phyloP scores from a whole-genome alignment of 37 sponge, comb jelly and placozoan species.

The Petrosia ficiformis region DNA sequence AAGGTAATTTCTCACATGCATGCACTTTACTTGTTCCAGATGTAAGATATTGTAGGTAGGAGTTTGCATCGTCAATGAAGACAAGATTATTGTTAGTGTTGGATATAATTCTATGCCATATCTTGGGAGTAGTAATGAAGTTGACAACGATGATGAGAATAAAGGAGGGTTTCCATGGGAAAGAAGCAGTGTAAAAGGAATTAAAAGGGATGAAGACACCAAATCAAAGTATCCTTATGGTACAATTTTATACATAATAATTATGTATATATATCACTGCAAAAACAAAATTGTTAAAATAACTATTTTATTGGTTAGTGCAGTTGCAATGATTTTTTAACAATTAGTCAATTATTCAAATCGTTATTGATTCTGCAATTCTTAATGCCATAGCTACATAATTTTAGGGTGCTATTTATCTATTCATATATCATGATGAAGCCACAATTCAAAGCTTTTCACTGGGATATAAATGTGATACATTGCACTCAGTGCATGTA shows the following conservation, averaged over 20 bases:
- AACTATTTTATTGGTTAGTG: no score
- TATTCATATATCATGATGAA: no score
- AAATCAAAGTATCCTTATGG: slow-evolving; percentile 1
- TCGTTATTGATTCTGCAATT: no score
- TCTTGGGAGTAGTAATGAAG: neutral
- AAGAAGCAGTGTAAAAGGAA: neutral
- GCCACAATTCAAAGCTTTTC: no score
- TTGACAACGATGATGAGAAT: neutral
- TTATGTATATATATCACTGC: no score
- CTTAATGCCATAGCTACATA: no score
- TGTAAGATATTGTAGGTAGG: neutral
- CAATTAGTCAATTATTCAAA: no score
- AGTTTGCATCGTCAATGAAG: slow-evolving; percentile 2
- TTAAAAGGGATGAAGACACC: neutral
- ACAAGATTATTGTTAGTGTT: neutral
- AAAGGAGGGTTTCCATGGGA: neutral
- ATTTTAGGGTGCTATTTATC: no score
- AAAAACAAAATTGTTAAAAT: no score
- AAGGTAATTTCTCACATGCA: neutral
- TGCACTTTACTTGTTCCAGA: neutral
- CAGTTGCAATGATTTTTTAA: no score
- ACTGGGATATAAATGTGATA: no score
- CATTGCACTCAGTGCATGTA: no score
- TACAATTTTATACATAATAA: neutral
- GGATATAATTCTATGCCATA: slow-evolving; percentile 1